These are phyloP conservation scores for Neomorphus geoffroyi DNA, from an alignment of 2,797 vertebrate genomes.

Conservation along the genomic window DNA sequence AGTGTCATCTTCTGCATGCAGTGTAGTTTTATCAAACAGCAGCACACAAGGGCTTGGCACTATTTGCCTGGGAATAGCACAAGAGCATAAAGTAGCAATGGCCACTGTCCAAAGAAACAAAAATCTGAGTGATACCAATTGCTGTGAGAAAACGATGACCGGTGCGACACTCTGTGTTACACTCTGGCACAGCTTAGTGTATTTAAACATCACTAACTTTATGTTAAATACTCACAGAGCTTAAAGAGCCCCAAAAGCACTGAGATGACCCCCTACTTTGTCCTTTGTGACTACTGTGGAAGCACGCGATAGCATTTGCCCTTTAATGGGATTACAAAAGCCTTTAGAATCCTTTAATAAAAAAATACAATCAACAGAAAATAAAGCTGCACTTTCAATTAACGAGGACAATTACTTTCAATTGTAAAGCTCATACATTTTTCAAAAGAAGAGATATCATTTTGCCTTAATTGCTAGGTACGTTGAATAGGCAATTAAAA, in stretches of 20 bases:
- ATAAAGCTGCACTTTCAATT: slow-evolving; percentile 77
- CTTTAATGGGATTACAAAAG: slow-evolving; percentile 50
- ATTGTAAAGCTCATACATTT: slow-evolving; percentile 74
- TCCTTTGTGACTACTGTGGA: slow-evolving; percentile 10
- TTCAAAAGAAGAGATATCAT: slow-evolving; percentile 71
- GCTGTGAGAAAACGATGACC: background rate
- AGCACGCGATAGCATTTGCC: background rate
- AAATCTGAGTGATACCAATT: background rate
- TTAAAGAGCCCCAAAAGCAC: background rate
- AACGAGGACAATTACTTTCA: slow-evolving; percentile 75
- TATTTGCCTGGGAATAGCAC: background rate
- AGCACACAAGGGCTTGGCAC: background rate
- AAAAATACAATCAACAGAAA: slow-evolving; percentile 64
- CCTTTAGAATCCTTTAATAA: slow-evolving; percentile 48
- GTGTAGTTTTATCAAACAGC: background rate
- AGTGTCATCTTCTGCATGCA: background rate
- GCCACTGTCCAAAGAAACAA: background rate
- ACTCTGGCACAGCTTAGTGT: background rate
- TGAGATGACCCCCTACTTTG: background rate
- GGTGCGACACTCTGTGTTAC: background rate
- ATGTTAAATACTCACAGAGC: background rate
- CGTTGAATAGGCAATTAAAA: slow-evolving; percentile 78
- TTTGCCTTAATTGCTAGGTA: slow-evolving; percentile 75
- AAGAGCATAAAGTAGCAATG: background rate
- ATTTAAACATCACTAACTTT: background rate